Evolutionary conservation across 2,113 vertebrate species (phyloP).

Genomic region (Oncorhynchus clarkii): DNA sequence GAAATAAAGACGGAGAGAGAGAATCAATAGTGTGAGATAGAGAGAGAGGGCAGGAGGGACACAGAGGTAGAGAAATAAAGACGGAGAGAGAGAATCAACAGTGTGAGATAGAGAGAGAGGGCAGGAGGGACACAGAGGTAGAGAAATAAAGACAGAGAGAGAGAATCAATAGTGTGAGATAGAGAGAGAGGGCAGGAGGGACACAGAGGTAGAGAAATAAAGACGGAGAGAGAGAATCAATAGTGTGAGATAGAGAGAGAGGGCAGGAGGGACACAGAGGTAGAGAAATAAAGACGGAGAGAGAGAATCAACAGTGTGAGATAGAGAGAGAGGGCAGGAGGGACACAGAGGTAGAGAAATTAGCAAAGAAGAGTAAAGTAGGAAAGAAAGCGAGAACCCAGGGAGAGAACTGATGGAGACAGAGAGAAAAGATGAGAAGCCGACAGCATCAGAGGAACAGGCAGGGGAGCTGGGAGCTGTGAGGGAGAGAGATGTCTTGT

Average conservation of each 20-base stretch:
- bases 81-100: not conserved
- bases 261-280: not conserved
- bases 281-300: not conserved
- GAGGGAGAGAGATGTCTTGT: not conserved
- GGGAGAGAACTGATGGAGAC: not conserved
- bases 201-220: not conserved
- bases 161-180: not conserved
- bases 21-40: not conserved
- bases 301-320: not conserved
- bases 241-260: too few relatives aligned
- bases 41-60: too few relatives aligned
- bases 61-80: not conserved
- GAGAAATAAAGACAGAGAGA: not conserved
- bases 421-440: not conserved
- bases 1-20: not conserved
- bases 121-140: not conserved
- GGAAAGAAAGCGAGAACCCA: too few relatives aligned
- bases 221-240: not conserved
- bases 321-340: too few relatives aligned
- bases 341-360: too few relatives aligned
- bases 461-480: not conserved
- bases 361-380: too few relatives aligned
- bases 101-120: too few relatives aligned
- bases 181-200: too few relatives aligned
- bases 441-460: too few relatives aligned